Base-by-base conservation (phyloP, 2,888 invertebrate genomes). In the Acanthosepion pharaonis region DNA sequence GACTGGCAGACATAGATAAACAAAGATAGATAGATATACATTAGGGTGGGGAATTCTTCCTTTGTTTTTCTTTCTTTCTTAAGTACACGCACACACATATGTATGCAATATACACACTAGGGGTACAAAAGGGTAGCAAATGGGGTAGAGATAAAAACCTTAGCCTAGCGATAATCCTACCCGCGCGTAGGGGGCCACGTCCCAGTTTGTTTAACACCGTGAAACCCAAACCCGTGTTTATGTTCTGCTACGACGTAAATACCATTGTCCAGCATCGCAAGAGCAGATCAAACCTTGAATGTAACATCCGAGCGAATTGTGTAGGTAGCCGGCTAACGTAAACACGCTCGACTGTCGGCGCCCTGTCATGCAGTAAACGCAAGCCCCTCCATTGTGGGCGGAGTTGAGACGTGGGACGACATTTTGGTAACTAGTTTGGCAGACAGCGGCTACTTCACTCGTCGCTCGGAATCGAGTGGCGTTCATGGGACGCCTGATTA, bases 261-360 rank as follows among this genome's bases (percentile, higher is more conserved):
- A 78, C 78, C n/a, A 78, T 78, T 78, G 78, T 78, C 78, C 78
- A 78, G 78, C 78, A 78, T 78, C 78, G 78, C 78, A 78, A 78
- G 78, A 78, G 78, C 78, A n/a, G 78, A 78, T 78, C 78, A 78
- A 15, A 15, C 78, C 78, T 78, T 78, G 78, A 78, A 78, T n/a
- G 78, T 78, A n/a, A 78, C 78, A n/a, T 78, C 78, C n/a, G 78
- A 78, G 78, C 78, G 78, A n/a, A 78, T 78, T 78, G 78, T 78
- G 78, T 78, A 78, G 78, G 78, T 78, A n/a, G 78, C 78, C n/a
- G n/a, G 78, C 78, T 78, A 78, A 78, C 78, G 78, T 78, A 78
- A 78, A 78, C 78, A 78, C 23, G 78, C 78, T 78, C 78, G 78
- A 78, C 33, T 78, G 78, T 78, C 78, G 78, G 78, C n/a, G 78